A percentile compares a stretch with the other conserved stretches of the same genome.
These are phyloP conservation scores for Hyles vespertilio DNA, from an alignment of 1,140 invertebrate species.

Conservation along the genomic window DNA sequence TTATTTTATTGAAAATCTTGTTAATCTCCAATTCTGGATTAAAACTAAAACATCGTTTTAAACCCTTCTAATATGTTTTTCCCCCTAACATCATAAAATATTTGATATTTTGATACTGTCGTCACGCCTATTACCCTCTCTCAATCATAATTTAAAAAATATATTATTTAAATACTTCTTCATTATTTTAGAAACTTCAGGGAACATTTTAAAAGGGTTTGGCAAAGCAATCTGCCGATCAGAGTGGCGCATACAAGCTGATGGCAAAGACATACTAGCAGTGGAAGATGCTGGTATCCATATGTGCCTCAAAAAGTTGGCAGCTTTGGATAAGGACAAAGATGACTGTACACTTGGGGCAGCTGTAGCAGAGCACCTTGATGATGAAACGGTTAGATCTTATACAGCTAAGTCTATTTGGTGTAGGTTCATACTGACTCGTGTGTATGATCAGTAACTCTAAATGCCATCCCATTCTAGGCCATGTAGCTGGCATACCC, in stretches of 20 bases:
- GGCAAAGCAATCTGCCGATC: conserved; percentile 52
- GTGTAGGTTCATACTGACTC: too few relatives aligned
- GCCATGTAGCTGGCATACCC: too few relatives aligned
- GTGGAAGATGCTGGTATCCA: conserved; percentile 90
- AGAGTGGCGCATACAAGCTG: conserved; percentile 58
- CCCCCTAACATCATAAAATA: too few relatives aligned
- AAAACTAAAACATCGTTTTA: too few relatives aligned
- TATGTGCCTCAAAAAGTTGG: conserved; percentile 87
- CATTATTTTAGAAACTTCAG: conserved; percentile 41
- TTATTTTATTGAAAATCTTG: too few relatives aligned
- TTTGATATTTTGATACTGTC: too few relatives aligned
- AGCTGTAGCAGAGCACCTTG: conserved; percentile 43
- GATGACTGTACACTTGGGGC: conserved; percentile 49
- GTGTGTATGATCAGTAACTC: too few relatives aligned
- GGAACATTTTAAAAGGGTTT: conserved; percentile 47
- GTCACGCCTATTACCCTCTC: too few relatives aligned
- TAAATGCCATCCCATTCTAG: too few relatives aligned
- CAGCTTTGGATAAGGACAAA: conserved; percentile 78
- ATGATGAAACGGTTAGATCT: conserved; percentile 53
- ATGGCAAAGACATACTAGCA: conserved; percentile 73
- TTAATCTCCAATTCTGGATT: too few relatives aligned
- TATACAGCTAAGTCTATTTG: not conserved
- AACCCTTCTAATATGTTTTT: too few relatives aligned
- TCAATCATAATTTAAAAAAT: not conserved
- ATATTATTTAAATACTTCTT: conserved; percentile 1